Conservation (phyloP, 1,140 invertebrate genomes). For the Hyphantria cunea region DNA sequence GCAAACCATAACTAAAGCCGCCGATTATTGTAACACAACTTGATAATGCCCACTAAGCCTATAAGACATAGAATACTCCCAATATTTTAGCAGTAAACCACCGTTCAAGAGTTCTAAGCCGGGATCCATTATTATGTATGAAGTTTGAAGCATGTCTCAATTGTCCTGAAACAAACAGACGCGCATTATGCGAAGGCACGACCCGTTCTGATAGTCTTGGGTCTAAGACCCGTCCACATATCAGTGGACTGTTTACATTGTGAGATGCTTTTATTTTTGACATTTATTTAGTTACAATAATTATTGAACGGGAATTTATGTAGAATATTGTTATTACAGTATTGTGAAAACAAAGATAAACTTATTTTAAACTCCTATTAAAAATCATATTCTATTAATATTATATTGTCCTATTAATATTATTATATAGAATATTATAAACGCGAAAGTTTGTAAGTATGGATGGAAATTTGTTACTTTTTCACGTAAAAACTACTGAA, state of each 20-base stretch:
- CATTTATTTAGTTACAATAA: too few species aligned
- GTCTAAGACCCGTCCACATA: slow-evolving; percentile 17
- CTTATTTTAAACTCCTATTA: too few species aligned
- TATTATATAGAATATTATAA: too few species aligned
- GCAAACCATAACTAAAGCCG: slow-evolving; percentile 14
- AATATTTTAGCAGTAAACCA: slow-evolving; percentile 7
- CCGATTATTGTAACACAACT: slow-evolving; percentile 20
- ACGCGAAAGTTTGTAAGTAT: too few species aligned
- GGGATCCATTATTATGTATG: slow-evolving; percentile 28
- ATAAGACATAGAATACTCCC: slow-evolving; percentile 21
- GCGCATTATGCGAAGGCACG: slow-evolving; percentile 26
- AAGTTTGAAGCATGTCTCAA: slow-evolving; percentile 29
- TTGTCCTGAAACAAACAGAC: slow-evolving; percentile 22
- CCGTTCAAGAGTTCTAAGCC: slow-evolving; percentile 23
- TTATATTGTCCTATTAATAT: too few species aligned
- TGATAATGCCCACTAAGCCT: slow-evolving; percentile 19
- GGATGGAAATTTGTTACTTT: too few species aligned
- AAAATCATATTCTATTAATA: too few species aligned
- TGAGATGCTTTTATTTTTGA: too few species aligned
- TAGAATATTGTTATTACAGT: too few species aligned
- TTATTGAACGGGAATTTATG: too few species aligned
- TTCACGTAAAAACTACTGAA: too few species aligned
- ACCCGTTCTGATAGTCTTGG: slow-evolving; percentile 5
- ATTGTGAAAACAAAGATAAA: too few species aligned
- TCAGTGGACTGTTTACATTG: background rate